Evolutionary conservation across 2,113 vertebrate species (phyloP), one percentile per base, ranked within the genome.

Genomic region (Chaetops frenatus): DNA sequence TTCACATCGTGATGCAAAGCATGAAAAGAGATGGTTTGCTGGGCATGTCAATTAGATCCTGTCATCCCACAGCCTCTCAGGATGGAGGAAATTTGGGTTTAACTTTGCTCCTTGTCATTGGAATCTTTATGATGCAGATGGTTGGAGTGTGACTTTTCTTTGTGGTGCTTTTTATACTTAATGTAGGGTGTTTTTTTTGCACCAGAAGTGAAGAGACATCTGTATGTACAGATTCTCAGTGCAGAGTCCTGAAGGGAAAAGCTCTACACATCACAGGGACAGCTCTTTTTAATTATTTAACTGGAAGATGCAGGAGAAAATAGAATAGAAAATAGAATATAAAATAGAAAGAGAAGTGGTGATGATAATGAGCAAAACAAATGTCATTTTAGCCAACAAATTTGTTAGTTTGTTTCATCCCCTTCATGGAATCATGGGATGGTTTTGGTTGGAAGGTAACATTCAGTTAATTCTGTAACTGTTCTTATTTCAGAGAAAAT

Each of bases 401-500:
- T 69, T 71, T 61, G 3, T 50, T 44, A 12, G 15, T 48, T 78
- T 78, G 44, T 80, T 77, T 76, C 58, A 11, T 53, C 19, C 69
- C 36, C 38, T 66, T 64, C 7, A 2, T 23, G 21, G 31, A 27
- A 13, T 48, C 18, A 27, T 40, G 48, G 48, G 33, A 5, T 7
- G 54, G 25, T 31, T 79, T 42, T 31, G 45, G 9, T 20, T 69
- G 71, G 47, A 28, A 69, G 35, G 9, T 23, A 16, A 24, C 27
- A 27, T 21, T 19, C 31, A 72, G 17, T 33, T 81, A 58, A 91
- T 23, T 15, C 22, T 87, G 36, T 57, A 21, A 28, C 48, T 95
- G 3, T 90, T 81, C 88, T 36, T 40, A 22, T 98, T 98, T 51
- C 98, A 99, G 99, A 97, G 99, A 99, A 92, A 98, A 99, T 81